Evolutionary conservation across 2,113 vertebrate species (phyloP).

Genomic region (Thomomys bottae): DNA sequence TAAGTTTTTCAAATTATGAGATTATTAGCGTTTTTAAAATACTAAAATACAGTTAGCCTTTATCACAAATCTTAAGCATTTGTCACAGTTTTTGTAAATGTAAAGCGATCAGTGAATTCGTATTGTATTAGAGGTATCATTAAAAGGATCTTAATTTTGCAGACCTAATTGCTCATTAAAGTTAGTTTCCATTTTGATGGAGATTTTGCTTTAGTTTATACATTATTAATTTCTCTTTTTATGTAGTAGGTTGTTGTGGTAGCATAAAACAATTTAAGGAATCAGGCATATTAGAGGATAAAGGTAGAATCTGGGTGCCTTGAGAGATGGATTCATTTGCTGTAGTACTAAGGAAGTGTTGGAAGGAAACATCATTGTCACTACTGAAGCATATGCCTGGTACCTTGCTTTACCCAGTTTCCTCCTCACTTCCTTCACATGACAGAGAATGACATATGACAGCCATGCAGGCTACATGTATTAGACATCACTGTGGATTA

Average conservation of each 20-base stretch:
- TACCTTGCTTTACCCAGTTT: conserved; percentile 61
- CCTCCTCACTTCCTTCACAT: conserved; percentile 60
- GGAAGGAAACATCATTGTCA: no score
- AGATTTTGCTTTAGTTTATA: conserved; percentile 18
- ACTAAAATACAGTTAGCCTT: neutral
- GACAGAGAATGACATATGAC: conserved; percentile 77
- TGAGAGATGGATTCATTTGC: conserved; percentile 22
- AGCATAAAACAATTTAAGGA: neutral
- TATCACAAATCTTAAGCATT: neutral
- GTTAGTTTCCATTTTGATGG: conserved; percentile 47
- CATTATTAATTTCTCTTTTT: conserved; percentile 10
- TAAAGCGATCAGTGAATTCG: conserved; percentile 51
- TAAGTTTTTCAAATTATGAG: conserved; percentile 24
- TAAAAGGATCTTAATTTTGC: conserved; percentile 45
- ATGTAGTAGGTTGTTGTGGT: neutral
- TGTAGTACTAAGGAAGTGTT: no score
- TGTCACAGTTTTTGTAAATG: conserved; percentile 28
- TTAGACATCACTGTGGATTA: conserved; percentile 78
- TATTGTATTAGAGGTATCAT: conserved; percentile 34
- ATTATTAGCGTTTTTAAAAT: conserved; percentile 32
- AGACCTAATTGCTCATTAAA: conserved; percentile 2
- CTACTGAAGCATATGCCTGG: conserved; percentile 55
- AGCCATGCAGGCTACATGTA: conserved; percentile 65
- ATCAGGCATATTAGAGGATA: conserved; percentile 2
- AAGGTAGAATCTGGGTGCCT: neutral